Evolutionary conservation across 2,888 invertebrate species (phyloP).

Genomic region (Athetis lepigone): DNA sequence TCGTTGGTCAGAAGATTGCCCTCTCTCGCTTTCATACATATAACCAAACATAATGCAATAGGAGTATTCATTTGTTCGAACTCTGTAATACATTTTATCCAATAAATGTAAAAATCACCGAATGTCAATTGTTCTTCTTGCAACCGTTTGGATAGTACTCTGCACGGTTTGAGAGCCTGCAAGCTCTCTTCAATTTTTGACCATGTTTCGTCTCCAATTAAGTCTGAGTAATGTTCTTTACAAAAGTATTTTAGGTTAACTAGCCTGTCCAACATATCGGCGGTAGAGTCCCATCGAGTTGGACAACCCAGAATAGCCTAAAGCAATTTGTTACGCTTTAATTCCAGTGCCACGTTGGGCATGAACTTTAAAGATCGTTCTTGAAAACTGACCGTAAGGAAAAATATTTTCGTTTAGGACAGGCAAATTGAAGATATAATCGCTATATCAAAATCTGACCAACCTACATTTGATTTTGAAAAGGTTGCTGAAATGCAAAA

Average conservation of each 20-base stretch:
- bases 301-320: conserved; percentile 3
- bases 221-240: conserved; percentile 10
- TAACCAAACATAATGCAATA: background rate
- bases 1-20: conserved; percentile 4
- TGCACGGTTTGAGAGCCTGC: conserved; percentile 7
- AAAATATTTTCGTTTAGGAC: too few relatives aligned
- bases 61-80: conserved; percentile 1
- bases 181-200: conserved; percentile 6
- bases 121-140: conserved; percentile 6
- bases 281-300: conserved; percentile 20
- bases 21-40: conserved; percentile 8
- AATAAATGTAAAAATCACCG: conserved; percentile 2
- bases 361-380: too few relatives aligned
- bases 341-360: conserved; percentile 14
- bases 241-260: conserved; percentile 7
- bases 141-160: conserved; percentile 13
- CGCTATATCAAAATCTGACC: background rate
- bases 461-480: conserved; percentile 2
- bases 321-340: conserved; percentile 7
- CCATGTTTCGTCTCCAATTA: conserved; percentile 6
- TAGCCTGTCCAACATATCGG: conserved; percentile 13
- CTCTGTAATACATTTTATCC: conserved; percentile 13
- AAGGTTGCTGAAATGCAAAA: conserved; percentile 9
- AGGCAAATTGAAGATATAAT: conserved; percentile 15
- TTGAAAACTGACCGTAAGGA: too few relatives aligned